phyloP scores from a whole-genome alignment of 2,888 invertebrate species.

The Melinopterus prodromus region DNA sequence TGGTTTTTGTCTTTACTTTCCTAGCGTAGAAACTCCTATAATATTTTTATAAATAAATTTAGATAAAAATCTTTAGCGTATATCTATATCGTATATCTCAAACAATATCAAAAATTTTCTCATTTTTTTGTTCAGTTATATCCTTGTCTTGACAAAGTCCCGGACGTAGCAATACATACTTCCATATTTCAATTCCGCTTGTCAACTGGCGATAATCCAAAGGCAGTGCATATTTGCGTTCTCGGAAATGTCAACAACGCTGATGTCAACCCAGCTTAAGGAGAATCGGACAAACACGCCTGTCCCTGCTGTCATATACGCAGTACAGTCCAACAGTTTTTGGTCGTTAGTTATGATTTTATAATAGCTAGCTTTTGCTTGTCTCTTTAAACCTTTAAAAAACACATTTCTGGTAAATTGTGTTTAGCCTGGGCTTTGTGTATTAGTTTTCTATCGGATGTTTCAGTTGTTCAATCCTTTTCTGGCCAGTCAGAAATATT shows the following conservation, averaged over 20 bases:
- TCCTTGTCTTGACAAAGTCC: not conserved
- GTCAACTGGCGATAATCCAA: not conserved
- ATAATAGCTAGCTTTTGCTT: no score
- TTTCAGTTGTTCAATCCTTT: no score
- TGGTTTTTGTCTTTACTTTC: no score
- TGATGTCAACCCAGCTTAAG: not conserved
- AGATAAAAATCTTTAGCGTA: no score
- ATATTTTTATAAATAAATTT: no score
- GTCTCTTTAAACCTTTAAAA: no score
- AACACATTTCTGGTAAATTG: no score
- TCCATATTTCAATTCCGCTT: not conserved
- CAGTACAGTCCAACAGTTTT: not conserved
- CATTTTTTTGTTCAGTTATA: not conserved
- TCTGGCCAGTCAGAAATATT: no score
- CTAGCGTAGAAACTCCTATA: no score
- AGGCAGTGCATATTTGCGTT: not conserved
- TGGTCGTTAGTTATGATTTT: not conserved
- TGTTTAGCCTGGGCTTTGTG: no score
- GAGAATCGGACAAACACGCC: not conserved
- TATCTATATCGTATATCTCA: no score
- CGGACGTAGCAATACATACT: not conserved
- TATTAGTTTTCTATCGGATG: no score
- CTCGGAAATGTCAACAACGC: not conserved
- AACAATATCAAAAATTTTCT: not conserved
- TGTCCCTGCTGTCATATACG: not conserved